Evolutionary conservation across 2,113 vertebrate species (phyloP).

Genomic region (Erythrocercus mccallii): DNA sequence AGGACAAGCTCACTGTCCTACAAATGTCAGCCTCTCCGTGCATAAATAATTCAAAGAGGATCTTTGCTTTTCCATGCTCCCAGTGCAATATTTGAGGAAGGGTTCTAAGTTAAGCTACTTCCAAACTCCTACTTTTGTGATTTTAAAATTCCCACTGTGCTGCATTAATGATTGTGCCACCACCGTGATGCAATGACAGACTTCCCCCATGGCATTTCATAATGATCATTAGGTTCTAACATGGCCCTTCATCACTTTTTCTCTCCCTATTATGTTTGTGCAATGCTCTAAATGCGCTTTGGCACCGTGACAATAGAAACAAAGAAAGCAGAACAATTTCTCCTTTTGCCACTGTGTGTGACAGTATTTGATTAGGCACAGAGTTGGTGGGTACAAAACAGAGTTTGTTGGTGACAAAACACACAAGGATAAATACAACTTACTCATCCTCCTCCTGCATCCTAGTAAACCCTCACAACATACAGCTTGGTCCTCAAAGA

Average conservation of each 20-base stretch:
- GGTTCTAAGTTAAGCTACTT: neutral
- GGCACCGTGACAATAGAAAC: neutral
- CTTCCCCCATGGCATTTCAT: neutral
- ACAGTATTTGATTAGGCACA: neutral
- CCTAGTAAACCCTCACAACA: neutral
- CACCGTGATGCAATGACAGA: neutral
- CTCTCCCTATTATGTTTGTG: neutral
- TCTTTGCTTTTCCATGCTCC: neutral
- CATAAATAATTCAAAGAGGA: neutral
- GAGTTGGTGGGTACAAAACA: neutral
- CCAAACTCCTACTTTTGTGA: neutral
- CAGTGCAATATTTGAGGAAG: neutral
- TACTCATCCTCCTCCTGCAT: neutral
- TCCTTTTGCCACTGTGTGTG: neutral
- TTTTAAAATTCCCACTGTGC: neutral
- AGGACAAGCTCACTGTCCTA: neutral
- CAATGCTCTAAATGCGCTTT: neutral
- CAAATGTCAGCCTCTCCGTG: neutral
- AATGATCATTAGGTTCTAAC: neutral
- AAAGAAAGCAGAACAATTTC: neutral
- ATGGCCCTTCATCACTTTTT: neutral
- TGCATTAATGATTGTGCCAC: neutral
- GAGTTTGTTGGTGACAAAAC: neutral
- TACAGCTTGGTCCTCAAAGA: neutral
- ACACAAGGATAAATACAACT: neutral